Percentiles rank a stretch among this genome's conserved stretches.
Evolutionary conservation across 2,113 vertebrate species (phyloP).

Genomic region (Manacus vitellinus): DNA sequence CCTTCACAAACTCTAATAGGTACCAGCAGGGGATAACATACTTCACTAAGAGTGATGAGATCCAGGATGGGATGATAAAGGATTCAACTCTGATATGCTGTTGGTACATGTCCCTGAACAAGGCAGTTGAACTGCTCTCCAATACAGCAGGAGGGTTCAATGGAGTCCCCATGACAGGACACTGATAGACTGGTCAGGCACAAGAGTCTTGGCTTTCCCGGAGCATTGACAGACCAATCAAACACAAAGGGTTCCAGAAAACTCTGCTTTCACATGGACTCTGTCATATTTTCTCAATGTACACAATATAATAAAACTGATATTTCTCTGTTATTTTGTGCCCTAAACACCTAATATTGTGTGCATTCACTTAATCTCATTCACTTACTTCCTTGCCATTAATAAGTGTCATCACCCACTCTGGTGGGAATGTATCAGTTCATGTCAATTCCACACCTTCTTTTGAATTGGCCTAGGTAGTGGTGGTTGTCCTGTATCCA

Average conservation of each 20-base stretch:
- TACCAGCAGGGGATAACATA: not conserved
- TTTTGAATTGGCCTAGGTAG: not conserved
- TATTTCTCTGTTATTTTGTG: not conserved
- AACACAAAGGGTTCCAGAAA: not conserved
- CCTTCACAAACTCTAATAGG: not conserved
- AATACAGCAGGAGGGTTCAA: not conserved
- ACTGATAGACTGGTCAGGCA: not conserved
- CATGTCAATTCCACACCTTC: not conserved
- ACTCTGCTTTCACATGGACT: not conserved
- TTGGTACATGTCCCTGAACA: not conserved
- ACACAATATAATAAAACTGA: not conserved
- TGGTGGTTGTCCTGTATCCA: not conserved
- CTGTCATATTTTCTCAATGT: not conserved
- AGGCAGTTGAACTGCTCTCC: fast-evolving
- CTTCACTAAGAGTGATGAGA: not conserved
- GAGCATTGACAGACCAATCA: not conserved
- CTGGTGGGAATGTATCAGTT: not conserved
- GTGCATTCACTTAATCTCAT: not conserved
- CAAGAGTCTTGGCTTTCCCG: not conserved
- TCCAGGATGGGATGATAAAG: not conserved
- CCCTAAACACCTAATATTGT: not conserved
- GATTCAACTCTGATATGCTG: fast-evolving
- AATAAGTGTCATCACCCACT: not conserved
- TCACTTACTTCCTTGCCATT: not conserved
- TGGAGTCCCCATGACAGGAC: not conserved